Percentiles rank a stretch among this genome's conserved stretches.
Evolutionary conservation across 2,113 vertebrate genomes (phyloP).

Genomic region (Clarias gariepinus): DNA sequence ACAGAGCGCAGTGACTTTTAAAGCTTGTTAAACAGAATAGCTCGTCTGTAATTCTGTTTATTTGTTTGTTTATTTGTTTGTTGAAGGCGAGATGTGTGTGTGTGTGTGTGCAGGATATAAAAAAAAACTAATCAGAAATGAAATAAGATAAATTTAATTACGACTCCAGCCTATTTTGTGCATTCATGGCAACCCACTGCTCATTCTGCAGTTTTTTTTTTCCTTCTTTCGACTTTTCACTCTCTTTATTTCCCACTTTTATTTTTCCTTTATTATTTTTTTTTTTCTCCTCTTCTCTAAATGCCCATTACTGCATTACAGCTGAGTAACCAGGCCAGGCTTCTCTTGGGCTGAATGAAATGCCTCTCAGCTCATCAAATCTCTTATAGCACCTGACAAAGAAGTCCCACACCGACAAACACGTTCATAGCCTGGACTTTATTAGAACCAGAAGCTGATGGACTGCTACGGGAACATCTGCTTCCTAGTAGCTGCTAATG

Average conservation of each 20-base stretch:
- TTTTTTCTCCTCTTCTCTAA: neutral
- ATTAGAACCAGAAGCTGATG: slow-evolving; percentile 10
- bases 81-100: too few relatives aligned
- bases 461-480: slow-evolving; percentile 26
- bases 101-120: neutral
- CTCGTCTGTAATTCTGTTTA: neutral
- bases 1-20: neutral
- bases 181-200: slow-evolving; percentile 44
- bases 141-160: slow-evolving; percentile 44
- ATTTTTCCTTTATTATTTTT: too few relatives aligned
- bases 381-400: slow-evolving; percentile 45
- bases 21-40: neutral
- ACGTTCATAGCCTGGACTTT: slow-evolving; percentile 21
- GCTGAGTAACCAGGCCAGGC: slow-evolving; percentile 36
- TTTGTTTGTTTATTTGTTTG: neutral
- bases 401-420: slow-evolving; percentile 5
- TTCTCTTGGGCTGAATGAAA: slow-evolving; percentile 48
- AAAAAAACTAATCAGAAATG: neutral
- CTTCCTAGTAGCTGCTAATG: neutral
- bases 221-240: slow-evolving; percentile 4
- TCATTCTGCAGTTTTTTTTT: slow-evolving; percentile 39
- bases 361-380: slow-evolving; percentile 43
- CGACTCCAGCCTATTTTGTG: slow-evolving; percentile 2
- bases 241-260: slow-evolving; percentile 1
- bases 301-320: slow-evolving; percentile 40